Conservation (phyloP, 2,888 invertebrate species). For the Stenchaetothrips biformis region DNA sequence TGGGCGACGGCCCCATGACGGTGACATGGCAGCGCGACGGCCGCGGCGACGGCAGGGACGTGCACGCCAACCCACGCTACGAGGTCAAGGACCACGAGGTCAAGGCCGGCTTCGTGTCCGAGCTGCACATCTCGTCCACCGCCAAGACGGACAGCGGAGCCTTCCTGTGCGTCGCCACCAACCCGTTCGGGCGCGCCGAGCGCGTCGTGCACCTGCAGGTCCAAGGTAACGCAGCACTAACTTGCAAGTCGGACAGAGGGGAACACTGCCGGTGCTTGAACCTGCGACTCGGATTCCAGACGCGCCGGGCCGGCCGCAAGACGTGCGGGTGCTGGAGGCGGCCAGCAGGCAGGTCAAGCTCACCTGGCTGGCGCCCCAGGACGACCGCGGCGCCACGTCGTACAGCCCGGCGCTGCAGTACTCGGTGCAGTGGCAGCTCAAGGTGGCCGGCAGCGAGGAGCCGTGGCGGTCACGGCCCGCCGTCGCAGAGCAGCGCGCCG, state of each 20-base stretch:
- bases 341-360: conserved; percentile 41
- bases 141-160: conserved; percentile 40
- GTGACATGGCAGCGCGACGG: conserved; percentile 72
- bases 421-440: conserved; percentile 35
- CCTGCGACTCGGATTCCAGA: conserved; percentile 38
- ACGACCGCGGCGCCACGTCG: conserved; percentile 37
- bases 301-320: conserved; percentile 46
- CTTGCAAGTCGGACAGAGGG: too few species aligned
- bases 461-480: conserved; percentile 38
- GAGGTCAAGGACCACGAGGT: conserved; percentile 42
- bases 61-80: conserved; percentile 37
- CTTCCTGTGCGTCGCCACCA: conserved; percentile 40
- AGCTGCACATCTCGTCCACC: conserved; percentile 39
- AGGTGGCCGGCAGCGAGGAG: conserved; percentile 38
- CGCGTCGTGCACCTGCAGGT: conserved; percentile 40
- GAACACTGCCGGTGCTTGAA: too few species aligned
- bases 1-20: conserved; percentile 77
- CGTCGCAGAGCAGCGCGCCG: conserved; percentile 40
- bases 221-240: conserved; percentile 38
- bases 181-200: conserved; percentile 40
- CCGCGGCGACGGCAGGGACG: conserved; percentile 30
- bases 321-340: conserved; percentile 42
- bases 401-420: conserved; percentile 44
- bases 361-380: conserved; percentile 46
- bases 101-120: conserved; percentile 40